phyloP scores from a whole-genome alignment of 2,113 vertebrate genomes.

The Spea bombifrons region DNA sequence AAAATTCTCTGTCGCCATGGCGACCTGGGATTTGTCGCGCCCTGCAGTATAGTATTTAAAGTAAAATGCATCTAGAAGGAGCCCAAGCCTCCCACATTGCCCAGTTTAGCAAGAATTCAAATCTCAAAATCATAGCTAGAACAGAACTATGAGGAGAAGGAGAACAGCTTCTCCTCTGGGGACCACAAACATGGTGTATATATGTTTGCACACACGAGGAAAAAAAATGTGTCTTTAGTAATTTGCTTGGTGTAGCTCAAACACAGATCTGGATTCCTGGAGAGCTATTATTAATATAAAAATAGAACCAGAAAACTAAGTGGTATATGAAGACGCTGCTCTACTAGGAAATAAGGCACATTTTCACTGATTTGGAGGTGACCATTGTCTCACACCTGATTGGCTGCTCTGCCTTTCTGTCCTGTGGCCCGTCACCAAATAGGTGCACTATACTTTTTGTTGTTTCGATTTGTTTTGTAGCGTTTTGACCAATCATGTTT shows the following conservation, averaged over 20 bases:
- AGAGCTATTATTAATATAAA: neutral
- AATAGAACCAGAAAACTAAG: neutral
- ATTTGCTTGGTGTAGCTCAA: neutral
- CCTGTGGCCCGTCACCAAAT: too few relatives aligned
- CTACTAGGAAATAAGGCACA: too few relatives aligned
- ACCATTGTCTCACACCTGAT: too few relatives aligned
- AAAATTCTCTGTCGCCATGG: too few relatives aligned
- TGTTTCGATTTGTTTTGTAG: too few relatives aligned
- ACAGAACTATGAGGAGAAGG: neutral
- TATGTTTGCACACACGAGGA: neutral
- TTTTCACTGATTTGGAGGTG: too few relatives aligned
- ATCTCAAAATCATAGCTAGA: neutral
- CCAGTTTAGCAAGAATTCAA: conserved; percentile 1
- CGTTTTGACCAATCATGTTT: too few relatives aligned
- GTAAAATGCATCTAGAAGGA: neutral
- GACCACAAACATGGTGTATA: neutral
- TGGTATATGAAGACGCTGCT: too few relatives aligned
- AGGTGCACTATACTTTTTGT: too few relatives aligned
- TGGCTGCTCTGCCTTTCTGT: too few relatives aligned
- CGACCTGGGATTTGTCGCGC: too few relatives aligned
- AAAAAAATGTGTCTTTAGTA: neutral
- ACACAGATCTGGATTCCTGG: neutral
- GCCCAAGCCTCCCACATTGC: conserved; percentile 9
- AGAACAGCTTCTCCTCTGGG: neutral
- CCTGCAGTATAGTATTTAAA: too few relatives aligned